Evolutionary conservation across 2,113 vertebrate species (phyloP).

Genomic region (Cyanocitta stelleri): DNA sequence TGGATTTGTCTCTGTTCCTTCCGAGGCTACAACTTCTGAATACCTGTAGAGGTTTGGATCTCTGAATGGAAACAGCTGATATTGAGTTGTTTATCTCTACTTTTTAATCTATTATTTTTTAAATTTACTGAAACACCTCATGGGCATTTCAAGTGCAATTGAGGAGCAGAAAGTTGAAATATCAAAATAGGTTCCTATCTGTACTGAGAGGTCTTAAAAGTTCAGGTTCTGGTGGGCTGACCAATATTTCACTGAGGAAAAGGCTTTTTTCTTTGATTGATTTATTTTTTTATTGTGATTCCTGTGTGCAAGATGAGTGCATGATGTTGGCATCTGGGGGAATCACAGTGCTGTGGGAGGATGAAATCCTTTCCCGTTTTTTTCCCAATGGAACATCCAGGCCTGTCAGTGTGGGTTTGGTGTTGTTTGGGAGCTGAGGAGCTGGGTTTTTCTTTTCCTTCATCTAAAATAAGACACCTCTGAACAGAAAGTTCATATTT

Average conservation of each 20-base stretch:
- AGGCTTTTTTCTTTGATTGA: neutral
- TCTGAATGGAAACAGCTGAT: neutral
- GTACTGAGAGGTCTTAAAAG: neutral
- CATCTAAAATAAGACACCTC: neutral
- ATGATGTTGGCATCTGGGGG: neutral
- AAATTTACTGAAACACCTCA: neutral
- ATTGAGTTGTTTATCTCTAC: too few relatives aligned
- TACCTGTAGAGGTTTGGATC: neutral
- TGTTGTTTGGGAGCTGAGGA: neutral
- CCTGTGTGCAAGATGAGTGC: neutral
- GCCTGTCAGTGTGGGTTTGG: neutral
- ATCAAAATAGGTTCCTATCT: neutral
- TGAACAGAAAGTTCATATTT: neutral
- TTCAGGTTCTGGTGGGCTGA: neutral
- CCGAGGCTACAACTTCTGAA: neutral
- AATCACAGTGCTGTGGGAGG: fast-evolving
- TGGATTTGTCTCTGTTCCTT: neutral
- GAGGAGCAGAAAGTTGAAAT: neutral
- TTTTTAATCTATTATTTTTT: neutral
- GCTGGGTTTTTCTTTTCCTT: neutral
- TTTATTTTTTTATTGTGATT: neutral
- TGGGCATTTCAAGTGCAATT: neutral
- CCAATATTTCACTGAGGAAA: neutral
- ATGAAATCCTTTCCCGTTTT: neutral
- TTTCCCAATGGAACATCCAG: neutral